A percentile compares a stretch with the other conserved stretches of the same genome.
Evolutionary conservation across 2,113 vertebrate genomes (phyloP).

Genomic region (Peromyscus polionotus): DNA sequence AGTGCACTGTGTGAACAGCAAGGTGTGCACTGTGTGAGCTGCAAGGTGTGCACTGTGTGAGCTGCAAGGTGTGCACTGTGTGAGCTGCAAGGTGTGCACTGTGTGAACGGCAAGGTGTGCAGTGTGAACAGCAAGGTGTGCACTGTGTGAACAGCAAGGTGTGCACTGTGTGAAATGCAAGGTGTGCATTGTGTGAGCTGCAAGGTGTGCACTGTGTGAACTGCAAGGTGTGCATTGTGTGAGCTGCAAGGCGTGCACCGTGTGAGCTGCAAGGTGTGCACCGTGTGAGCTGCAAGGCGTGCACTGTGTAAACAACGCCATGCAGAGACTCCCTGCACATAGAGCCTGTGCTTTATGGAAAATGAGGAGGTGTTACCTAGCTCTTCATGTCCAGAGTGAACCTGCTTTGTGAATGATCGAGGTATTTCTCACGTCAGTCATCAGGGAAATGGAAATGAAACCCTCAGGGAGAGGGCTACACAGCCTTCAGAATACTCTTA

Average conservation of each 20-base stretch:
- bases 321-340: not conserved
- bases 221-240: too few species aligned
- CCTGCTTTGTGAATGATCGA: not conserved
- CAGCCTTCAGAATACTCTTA: not conserved
- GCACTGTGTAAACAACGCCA: not conserved
- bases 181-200: too few species aligned
- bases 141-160: too few species aligned
- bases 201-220: too few species aligned
- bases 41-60: not conserved
- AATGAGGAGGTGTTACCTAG: not conserved
- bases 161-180: too few species aligned
- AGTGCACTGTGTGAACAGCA: not conserved
- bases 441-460: conserved; percentile 6
- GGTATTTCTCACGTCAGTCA: not conserved
- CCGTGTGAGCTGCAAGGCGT: not conserved
- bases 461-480: not conserved
- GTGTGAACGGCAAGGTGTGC: not conserved
- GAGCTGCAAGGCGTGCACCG: too few species aligned
- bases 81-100: not conserved
- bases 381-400: not conserved
- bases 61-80: not conserved
- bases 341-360: not conserved
- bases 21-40: not conserved
- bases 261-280: too few species aligned
- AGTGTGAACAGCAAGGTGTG: not conserved